Evolutionary conservation across 2,797 vertebrate genomes (phyloP), one percentile per base, ranked within the genome.

Genomic region (Anguilla anguilla): DNA sequence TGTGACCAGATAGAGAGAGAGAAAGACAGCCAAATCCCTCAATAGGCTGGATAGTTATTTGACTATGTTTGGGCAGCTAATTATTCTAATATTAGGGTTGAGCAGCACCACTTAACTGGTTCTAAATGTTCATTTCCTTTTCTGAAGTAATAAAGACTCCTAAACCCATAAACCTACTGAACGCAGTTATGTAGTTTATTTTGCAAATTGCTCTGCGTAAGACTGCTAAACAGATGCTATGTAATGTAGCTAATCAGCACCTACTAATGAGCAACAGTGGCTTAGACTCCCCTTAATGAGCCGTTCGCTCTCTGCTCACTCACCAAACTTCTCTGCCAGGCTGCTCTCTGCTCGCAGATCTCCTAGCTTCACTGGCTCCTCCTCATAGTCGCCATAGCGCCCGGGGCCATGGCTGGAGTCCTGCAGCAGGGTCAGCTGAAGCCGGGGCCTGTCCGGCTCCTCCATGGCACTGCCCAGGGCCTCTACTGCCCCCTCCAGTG

Each of bases 251-350:
- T 9, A 11, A 28, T 72, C 67, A 1, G 67, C 67, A 31, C 59
- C 22, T 19, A 19, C 19, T 67, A 67, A 67, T 25, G 9, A 3
- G 25, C 6, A n/a, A n/a, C 22, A 35, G 67, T 31, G n/a, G 31
- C 64, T 15, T 15, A 74, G 31, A 11, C 64, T 9, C 25, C 64
- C 59, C 22, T 11, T 31, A 64, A 64, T 25, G 25, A 67, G n/a
- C 31, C 31, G 2, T 31, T 77, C 35, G 1, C 72, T 77, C 72
- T 77, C 72, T 17, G 25, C 17, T 31, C 0, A 3, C 96, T 92
- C 91, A 99, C 98, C 97, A 0, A 98, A 99, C 89, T 96, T 98
- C 92, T 99, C 97, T 0, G 94, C 92, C 53, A 99, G 90, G 0
- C 96, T 97, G 93, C 96, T 98, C 88, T 99, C 98, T 0, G 97